Conservation (phyloP, 2,113 vertebrate genomes). For the Poecile atricapillus region DNA sequence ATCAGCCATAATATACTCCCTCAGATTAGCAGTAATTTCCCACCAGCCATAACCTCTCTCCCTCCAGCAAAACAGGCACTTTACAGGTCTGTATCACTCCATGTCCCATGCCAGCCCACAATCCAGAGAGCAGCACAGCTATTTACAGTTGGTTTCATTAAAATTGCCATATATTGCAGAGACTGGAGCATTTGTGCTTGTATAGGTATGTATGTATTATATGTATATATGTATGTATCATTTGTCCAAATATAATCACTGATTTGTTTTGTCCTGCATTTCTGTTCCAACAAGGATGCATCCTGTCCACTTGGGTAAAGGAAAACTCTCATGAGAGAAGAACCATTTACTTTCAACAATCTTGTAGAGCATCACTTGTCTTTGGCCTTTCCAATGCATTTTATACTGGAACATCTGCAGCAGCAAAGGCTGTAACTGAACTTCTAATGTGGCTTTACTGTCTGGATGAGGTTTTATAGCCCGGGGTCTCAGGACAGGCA, state of each 20-base stretch:
- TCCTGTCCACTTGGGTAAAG: not conserved
- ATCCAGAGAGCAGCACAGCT: not conserved
- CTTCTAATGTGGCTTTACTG: not conserved
- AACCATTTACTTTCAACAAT: not conserved
- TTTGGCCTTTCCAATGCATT: not conserved
- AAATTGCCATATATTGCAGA: not conserved
- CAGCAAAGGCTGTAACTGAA: not conserved
- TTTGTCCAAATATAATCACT: not conserved
- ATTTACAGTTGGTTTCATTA: not conserved
- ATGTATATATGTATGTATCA: not conserved
- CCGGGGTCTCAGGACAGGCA: not conserved
- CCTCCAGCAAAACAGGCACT: not conserved
- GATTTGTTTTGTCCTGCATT: not conserved
- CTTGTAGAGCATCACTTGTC: not conserved
- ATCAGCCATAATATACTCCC: not conserved
- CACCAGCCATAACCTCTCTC: not conserved
- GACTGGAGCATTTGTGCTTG: not conserved
- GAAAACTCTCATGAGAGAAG: not conserved
- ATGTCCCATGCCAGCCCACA: not conserved
- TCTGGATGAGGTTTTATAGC: not conserved
- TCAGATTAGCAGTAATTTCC: not conserved
- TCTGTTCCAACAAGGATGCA: not conserved
- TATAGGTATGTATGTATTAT: not conserved
- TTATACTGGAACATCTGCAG: not conserved
- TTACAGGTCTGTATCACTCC: not conserved